Base-by-base conservation (phyloP, 2,888 invertebrate species). In the Charanyca ferruginea region DNA sequence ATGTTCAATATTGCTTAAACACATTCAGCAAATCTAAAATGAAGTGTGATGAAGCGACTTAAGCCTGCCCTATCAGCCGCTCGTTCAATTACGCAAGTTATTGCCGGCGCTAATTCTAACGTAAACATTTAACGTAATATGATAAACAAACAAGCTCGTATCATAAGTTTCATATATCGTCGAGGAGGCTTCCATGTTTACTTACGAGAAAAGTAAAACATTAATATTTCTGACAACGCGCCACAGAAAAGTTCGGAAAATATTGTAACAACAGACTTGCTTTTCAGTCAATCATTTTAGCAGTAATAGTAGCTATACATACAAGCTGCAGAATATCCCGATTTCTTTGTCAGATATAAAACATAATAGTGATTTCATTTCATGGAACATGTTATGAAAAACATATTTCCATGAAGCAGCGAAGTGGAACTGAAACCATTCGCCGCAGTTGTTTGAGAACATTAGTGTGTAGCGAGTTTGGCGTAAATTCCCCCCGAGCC, bases 61-160 rank as follows among this genome's bases (percentile, higher is more conserved):
- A 54, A 58, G 73, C 44, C 38, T 16, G n/a, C 57, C 22, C 47
- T 38, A 35, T 35, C 45, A 42, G n/a, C n/a, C 57, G 13, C 53
- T 51, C 66, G 61, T 66, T 62, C 74, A 77, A 77, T 74, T 75
- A 62, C 54, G 38, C 48, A 48, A 67, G 74, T 78, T 75, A 78
- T 73, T 62, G 62, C 59, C 52, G 23, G 35, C 59, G 51, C 51
- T 73, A 78, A 78, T 73, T 55, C 58, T 38, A 53, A 67, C 41
- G 62, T 62, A 78, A 75, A 75, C 74, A 78, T 60, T 78, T 54
- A 58, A 25, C 74, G 53, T 78, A 66, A 73, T 62, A 55, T 48
- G 22, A 55, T 63, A 74, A 72, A 72, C 64, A 67, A 61, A 72
- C 73, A 66, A 28, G 59, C 57, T 44, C 41, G 49, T 58, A 48